Evolutionary conservation across 2,797 vertebrate species (phyloP).

Genomic region (Enoplosus armatus): DNA sequence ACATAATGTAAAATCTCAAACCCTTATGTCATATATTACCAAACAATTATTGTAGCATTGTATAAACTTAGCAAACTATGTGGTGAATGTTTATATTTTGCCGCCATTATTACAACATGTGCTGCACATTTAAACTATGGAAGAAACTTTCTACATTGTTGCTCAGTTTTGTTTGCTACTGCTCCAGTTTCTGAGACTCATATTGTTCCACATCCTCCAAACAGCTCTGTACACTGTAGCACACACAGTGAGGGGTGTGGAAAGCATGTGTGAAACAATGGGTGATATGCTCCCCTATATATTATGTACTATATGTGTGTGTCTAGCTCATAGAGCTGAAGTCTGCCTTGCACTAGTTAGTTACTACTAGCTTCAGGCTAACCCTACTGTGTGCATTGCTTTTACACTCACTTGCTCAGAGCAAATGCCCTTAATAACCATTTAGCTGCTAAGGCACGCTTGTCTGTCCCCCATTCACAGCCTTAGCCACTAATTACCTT

Average conservation of each 20-base stretch:
- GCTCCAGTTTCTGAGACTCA: conserved; percentile 4
- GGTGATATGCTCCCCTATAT: conserved; percentile 36
- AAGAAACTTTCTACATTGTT: not conserved
- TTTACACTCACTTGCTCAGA: conserved; percentile 75
- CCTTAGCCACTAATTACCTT: conserved; percentile 82
- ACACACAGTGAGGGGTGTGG: conserved; percentile 26
- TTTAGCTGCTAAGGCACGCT: conserved; percentile 84
- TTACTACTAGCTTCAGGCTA: conserved; percentile 60
- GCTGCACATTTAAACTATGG: not conserved
- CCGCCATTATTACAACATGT: not conserved
- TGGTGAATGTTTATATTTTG: no score
- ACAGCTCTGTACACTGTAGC: conserved; percentile 6
- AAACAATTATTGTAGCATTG: not conserved
- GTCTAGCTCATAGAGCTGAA: conserved; percentile 38
- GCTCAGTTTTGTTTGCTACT: not conserved
- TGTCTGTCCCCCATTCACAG: conserved; percentile 80
- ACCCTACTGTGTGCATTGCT: conserved; percentile 65
- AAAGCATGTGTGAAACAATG: conserved; percentile 40
- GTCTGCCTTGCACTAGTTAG: conserved; percentile 45
- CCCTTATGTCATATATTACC: not conserved
- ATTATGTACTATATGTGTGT: conserved; percentile 7
- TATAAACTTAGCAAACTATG: not conserved
- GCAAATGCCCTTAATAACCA: conserved; percentile 85
- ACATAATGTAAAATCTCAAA: not conserved
- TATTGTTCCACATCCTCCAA: conserved; percentile 32